Evolutionary conservation across 2,888 invertebrate species (phyloP).

Genomic region (Tiliacea citrago): DNA sequence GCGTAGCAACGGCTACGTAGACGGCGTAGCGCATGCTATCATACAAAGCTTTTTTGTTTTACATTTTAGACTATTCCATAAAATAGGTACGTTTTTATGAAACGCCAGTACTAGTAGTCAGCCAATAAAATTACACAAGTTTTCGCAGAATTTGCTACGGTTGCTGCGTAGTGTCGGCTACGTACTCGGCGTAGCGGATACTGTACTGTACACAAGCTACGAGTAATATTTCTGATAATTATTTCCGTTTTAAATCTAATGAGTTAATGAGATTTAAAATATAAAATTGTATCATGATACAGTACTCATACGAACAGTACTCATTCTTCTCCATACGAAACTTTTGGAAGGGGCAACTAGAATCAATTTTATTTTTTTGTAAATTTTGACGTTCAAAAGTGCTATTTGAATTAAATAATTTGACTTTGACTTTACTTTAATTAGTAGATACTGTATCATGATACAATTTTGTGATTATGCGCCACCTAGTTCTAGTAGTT

Average conservation of each 20-base stretch:
- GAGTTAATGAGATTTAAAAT: too few relatives aligned
- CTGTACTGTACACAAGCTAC: neutral
- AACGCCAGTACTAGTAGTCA: neutral
- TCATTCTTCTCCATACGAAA: too few relatives aligned
- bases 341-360: too few relatives aligned
- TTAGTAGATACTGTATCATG: too few relatives aligned
- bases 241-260: neutral
- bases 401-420: too few relatives aligned
- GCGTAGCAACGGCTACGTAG: neutral
- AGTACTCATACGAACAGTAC: too few relatives aligned
- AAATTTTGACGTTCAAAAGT: too few relatives aligned
- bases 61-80: neutral
- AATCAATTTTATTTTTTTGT: too few relatives aligned
- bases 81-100: neutral
- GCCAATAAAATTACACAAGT: neutral
- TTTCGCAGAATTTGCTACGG: neutral
- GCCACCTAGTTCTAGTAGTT: neutral
- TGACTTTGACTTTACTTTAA: too few relatives aligned
- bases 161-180: neutral
- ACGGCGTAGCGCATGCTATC: neutral
- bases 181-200: neutral
- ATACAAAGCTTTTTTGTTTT: neutral
- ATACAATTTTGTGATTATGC: too few relatives aligned
- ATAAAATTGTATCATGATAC: too few relatives aligned
- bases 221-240: neutral